These are phyloP conservation scores for Galago senegalensis DNA, from an alignment of 2,797 vertebrate genomes.

Conservation along the genomic window DNA sequence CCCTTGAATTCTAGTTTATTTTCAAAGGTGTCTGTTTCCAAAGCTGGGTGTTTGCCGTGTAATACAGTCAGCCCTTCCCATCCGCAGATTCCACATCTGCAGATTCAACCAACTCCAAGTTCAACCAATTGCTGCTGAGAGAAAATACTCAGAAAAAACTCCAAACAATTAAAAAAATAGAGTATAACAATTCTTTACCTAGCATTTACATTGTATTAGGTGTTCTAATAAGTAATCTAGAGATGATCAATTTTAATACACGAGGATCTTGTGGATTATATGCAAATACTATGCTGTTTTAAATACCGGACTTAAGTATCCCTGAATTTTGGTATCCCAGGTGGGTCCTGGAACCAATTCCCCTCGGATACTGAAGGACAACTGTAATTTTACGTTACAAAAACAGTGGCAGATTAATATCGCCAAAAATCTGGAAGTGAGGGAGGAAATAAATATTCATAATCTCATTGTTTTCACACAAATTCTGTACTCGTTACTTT, in stretches of 20 bases:
- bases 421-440: neutral
- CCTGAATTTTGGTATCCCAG: neutral
- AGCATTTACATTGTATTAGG: neutral
- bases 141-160: neutral
- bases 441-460: neutral
- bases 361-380: neutral
- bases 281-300: neutral
- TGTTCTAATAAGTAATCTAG: neutral
- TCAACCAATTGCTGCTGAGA: neutral
- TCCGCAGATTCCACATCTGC: neutral
- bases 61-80: neutral
- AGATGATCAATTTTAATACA: neutral
- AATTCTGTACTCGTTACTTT: neutral
- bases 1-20: slow-evolving; percentile 49
- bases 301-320: neutral
- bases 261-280: neutral
- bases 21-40: neutral
- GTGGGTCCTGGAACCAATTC: neutral
- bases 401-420: slow-evolving; percentile 3
- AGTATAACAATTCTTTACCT: neutral
- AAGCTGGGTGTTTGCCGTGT: neutral
- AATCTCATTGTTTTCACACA: neutral
- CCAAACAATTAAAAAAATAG: neutral
- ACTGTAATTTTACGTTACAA: neutral
- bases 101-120: neutral